Evolutionary conservation across 2,888 invertebrate genomes (phyloP), one percentile per base, ranked within the genome.

Genomic region (Lasioglossum figueresi): DNA sequence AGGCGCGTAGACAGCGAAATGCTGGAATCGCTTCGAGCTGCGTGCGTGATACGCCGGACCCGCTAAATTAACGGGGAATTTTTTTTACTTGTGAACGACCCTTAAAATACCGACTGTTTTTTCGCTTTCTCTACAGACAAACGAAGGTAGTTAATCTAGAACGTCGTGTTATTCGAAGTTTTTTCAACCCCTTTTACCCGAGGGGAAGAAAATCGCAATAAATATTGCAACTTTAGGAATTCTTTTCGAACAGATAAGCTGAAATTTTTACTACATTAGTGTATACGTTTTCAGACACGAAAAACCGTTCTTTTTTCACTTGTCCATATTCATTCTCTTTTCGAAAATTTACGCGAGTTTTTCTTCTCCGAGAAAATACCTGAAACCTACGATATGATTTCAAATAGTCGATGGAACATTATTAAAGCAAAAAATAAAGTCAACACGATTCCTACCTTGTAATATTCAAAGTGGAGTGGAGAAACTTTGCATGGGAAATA

Each of bases 1-100:
- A 80, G 66, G 66, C 81, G 81, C 52, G 72, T 34, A 66, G 43
- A 76, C 76, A 80, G 31, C 16, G 73, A 59, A 27, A 40, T 34
- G 68, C 34, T 34, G 56, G 52, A 74, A 74, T 74, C 73, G 73
- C 23, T 68, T 45, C 43, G 59, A 71, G 48, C 43, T 27, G 45
- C 43, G 56, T 76, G 63, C 83, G 76, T 73, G 83, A 31, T 31
- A 63, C 63, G 63, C 16, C 16, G 27, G 76, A 31, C 5, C 31
- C 63, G 31, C 16, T 63, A 16, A 63, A 63, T 63, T 63, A 63
- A 63, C 23, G 6, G n/a, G 56, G 1, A n/a, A n/a, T n/a, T n/a
- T n/a, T 56, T 8, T n/a, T 56, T 56, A 12, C 56, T 10, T 56
- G 56, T n/a, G 10, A 56, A 56, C 56, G n/a, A 23, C 56, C n/a